Evolutionary conservation across 2,888 invertebrate species (phyloP).

Genomic region (Poecilus cupreus): DNA sequence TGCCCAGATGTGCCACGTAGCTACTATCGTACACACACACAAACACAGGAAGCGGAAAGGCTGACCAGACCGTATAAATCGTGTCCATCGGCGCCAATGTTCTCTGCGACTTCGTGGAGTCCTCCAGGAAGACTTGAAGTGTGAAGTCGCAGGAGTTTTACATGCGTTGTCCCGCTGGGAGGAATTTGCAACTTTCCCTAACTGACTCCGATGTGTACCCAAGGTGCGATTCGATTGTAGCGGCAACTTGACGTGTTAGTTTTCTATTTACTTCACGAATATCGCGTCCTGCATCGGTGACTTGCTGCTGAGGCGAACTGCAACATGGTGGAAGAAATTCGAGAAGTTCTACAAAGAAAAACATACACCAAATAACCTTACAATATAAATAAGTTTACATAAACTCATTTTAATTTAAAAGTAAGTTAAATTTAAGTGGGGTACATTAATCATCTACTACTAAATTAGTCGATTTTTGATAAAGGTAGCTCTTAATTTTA

Average conservation of each 20-base stretch:
- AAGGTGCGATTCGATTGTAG: constrained; percentile 2
- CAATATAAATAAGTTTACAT: too few species aligned
- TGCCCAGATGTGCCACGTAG: not conserved
- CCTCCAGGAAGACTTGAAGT: not conserved
- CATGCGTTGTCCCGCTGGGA: constrained; percentile 40
- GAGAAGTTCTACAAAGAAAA: not conserved
- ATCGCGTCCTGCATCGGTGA: not conserved
- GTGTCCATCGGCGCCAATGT: constrained; percentile 6
- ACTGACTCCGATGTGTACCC: constrained; percentile 29
- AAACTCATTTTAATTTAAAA: too few species aligned
- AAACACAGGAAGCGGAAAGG: not conserved
- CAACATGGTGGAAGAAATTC: too few species aligned
- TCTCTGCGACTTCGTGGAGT: not conserved
- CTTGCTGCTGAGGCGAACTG: not conserved
- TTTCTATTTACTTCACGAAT: constrained; percentile 26
- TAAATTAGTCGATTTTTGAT: too few species aligned
- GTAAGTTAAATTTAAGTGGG: too few species aligned
- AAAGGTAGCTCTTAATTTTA: too few species aligned
- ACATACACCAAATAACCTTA: too few species aligned
- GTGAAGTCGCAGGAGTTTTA: constrained; percentile 29
- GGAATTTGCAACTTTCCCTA: constrained; percentile 47
- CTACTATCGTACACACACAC: not conserved
- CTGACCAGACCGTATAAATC: constrained; percentile 37
- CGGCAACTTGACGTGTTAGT: not conserved
- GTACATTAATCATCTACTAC: too few species aligned